phyloP scores from a whole-genome alignment of 2,888 invertebrate species.

The Thalpophila matura region DNA sequence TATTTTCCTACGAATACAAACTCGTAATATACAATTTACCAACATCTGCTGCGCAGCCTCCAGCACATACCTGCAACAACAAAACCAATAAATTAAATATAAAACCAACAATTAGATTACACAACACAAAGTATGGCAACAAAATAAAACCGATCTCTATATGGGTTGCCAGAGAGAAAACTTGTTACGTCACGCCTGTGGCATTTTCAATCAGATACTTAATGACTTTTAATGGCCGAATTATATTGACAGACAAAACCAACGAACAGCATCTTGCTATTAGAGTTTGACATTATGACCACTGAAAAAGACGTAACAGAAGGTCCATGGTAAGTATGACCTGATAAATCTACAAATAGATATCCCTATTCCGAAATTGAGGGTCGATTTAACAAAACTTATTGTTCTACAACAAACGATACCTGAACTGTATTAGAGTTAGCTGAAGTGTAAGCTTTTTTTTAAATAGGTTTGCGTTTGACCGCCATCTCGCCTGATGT shows the following conservation, averaged over 20 bases:
- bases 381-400: too few species aligned
- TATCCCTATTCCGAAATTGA: too few species aligned
- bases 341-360: too few species aligned
- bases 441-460: too few species aligned
- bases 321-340: too few species aligned
- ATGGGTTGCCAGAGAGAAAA: conserved; percentile 54
- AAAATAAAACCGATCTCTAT: conserved; percentile 28
- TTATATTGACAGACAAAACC: conserved; percentile 49
- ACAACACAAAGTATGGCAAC: conserved; percentile 44
- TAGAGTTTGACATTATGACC: conserved; percentile 24
- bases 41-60: conserved; percentile 16
- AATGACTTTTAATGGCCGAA: conserved; percentile 54
- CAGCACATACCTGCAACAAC: conserved; percentile 60
- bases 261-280: conserved; percentile 38
- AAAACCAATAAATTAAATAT: conserved; percentile 52
- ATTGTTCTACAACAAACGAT: too few species aligned
- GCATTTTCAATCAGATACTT: conserved; percentile 58
- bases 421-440: too few species aligned
- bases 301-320: conserved; percentile 2
- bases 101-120: conserved; percentile 50
- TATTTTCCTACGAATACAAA: neutral
- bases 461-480: too few species aligned
- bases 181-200: conserved; percentile 50
- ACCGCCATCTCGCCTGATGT: too few species aligned
- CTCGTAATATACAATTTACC: conserved; percentile 30